These are phyloP conservation scores for Caenorhabditis tropicalis DNA, from an alignment of 1,140 invertebrate species.

Conservation along the genomic window DNA sequence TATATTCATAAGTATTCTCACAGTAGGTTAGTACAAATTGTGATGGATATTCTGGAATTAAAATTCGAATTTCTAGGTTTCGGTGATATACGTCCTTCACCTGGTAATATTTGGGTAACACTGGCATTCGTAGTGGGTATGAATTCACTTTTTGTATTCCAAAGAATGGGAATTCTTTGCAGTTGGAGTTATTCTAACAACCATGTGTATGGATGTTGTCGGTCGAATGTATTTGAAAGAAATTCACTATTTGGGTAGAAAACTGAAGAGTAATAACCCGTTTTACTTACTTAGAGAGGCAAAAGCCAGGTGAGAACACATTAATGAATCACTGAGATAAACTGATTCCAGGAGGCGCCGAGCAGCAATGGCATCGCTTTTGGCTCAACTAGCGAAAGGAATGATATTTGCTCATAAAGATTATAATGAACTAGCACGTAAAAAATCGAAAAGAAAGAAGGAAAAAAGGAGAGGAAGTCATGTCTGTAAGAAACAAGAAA, in stretches of 20 bases:
- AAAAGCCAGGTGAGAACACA: conserved; percentile 63
- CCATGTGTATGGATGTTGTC: conserved; percentile 72
- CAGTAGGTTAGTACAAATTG: conserved; percentile 63
- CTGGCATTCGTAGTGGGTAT: conserved; percentile 46
- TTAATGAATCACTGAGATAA: not conserved
- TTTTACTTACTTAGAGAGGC: conserved; percentile 70
- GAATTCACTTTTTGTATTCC: not conserved
- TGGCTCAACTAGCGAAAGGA: conserved; percentile 69
- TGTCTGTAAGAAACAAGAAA: conserved; percentile 61
- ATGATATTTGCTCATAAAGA: conserved; percentile 72
- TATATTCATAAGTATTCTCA: conserved; percentile 70
- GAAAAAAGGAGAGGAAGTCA: conserved; percentile 61
- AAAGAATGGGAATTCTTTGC: not conserved
- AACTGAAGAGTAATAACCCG: conserved; percentile 70
- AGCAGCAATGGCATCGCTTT: conserved; percentile 66
- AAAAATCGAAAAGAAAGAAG: conserved; percentile 61
- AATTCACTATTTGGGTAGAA: conserved; percentile 70
- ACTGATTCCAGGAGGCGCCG: conserved; percentile 57
- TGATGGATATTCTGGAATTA: not conserved
- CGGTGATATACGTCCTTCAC: conserved; percentile 66
- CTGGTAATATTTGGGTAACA: conserved; percentile 62
- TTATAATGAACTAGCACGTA: conserved; percentile 65
- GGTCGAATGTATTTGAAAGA: conserved; percentile 72
- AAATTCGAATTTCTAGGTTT: conserved; percentile 59
- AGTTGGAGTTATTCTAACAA: conserved; percentile 70